These are phyloP conservation scores for Numenius arquata DNA, from an alignment of 2,113 vertebrate species.

Conservation along the genomic window DNA sequence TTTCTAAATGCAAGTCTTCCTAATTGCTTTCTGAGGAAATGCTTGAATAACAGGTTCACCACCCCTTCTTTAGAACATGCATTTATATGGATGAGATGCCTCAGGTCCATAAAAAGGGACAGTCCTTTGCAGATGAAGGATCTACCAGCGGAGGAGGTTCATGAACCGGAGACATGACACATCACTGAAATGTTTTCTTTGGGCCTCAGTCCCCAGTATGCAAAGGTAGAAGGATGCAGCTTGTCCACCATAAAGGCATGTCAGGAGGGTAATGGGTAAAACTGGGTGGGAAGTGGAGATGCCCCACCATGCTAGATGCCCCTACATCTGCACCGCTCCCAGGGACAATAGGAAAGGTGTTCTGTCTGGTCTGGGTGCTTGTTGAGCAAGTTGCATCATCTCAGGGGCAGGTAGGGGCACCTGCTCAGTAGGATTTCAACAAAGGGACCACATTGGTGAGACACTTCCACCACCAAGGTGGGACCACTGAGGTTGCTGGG, in stretches of 20 bases:
- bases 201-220: neutral
- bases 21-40: neutral
- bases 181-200: neutral
- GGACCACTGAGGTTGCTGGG: neutral
- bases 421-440: neutral
- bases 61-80: neutral
- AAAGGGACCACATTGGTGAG: fast-evolving
- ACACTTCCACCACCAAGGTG: neutral
- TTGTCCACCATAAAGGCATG: neutral
- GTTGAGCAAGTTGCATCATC: fast-evolving
- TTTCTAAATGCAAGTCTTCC: neutral
- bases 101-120: neutral
- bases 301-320: neutral
- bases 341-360: neutral
- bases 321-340: neutral
- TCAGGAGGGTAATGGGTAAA: neutral
- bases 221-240: neutral
- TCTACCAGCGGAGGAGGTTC: neutral
- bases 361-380: neutral
- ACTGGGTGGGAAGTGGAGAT: neutral
- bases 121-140: neutral
- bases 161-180: neutral
- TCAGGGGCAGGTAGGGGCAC: neutral
- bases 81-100: neutral
- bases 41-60: neutral